Evolutionary conservation across 2,888 invertebrate species (phyloP).

Genomic region (Rhaphigaster nebulosa): DNA sequence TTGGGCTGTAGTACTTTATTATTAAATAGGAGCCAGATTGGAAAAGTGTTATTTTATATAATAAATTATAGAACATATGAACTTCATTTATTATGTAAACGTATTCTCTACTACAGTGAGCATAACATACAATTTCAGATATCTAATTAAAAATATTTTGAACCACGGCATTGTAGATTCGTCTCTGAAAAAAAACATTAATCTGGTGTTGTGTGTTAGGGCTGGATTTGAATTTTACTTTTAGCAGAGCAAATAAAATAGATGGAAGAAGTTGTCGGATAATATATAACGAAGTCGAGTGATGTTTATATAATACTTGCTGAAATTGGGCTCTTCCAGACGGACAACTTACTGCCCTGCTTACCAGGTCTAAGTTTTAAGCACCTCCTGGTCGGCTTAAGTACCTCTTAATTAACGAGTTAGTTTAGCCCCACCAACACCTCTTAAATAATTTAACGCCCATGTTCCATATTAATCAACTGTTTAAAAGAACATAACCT

Average conservation of each 20-base stretch:
- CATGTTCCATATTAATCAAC: conserved; percentile 29
- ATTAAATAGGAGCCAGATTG: no score
- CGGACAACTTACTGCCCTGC: conserved; percentile 34
- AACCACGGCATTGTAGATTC: background rate
- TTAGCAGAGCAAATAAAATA: background rate
- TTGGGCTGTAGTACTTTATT: no score
- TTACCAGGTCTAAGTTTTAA: conserved; percentile 34
- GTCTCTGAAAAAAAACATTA: background rate
- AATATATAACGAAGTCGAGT: background rate
- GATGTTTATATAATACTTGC: conserved; percentile 8
- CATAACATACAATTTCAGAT: background rate
- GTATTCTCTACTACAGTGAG: no score
- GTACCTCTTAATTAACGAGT: conserved; percentile 38
- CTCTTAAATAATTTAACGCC: conserved; percentile 18
- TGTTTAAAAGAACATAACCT: background rate
- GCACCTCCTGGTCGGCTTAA: conserved; percentile 26
- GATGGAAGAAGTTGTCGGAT: background rate
- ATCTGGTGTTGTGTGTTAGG: background rate
- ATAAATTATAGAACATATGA: no score
- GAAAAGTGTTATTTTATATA: no score
- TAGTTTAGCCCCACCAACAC: conserved; percentile 21
- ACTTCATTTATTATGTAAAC: no score
- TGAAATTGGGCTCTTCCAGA: background rate
- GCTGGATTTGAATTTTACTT: background rate
- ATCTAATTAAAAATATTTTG: background rate